Evolutionary conservation across 2,888 invertebrate species (phyloP).

Genomic region (Allolobophora icterica): DNA sequence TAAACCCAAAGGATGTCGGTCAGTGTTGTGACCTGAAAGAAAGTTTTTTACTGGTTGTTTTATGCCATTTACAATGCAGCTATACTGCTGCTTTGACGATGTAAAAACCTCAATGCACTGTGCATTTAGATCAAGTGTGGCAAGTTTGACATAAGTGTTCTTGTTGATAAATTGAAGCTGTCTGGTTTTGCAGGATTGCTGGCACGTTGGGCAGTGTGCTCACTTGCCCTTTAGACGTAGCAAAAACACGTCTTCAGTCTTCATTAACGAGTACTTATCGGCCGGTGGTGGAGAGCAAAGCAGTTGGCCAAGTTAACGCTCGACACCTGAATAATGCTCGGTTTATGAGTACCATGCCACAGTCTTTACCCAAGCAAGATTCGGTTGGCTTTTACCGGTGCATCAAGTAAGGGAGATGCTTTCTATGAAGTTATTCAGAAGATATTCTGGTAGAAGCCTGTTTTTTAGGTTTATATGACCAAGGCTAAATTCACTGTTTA

Average conservation of each 20-base stretch:
- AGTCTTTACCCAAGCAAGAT: constrained; percentile 23
- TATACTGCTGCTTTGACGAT: not conserved
- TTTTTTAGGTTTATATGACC: not conserved
- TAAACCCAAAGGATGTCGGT: not conserved
- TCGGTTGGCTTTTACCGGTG: constrained; percentile 35
- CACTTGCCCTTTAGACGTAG: constrained; percentile 96
- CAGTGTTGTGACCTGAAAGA: not conserved
- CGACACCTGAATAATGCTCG: constrained; percentile 31
- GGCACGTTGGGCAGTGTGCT: constrained; percentile 95
- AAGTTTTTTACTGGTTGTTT: not conserved
- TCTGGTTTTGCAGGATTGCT: constrained; percentile 75
- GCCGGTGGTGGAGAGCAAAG: not conserved
- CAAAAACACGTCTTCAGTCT: constrained; percentile 94
- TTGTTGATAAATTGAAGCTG: not conserved
- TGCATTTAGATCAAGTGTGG: not conserved
- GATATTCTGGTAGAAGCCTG: not conserved
- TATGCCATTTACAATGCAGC: not conserved
- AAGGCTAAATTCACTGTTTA: not conserved
- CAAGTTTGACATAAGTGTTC: no score
- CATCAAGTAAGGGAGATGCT: constrained; percentile 31
- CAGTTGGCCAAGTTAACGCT: not conserved
- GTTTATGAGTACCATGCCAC: constrained; percentile 25
- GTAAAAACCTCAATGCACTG: not conserved
- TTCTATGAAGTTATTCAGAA: not conserved
- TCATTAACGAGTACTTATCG: constrained; percentile 67